phyloP scores from a whole-genome alignment of 2,797 vertebrate genomes.

The Spatula versicolor region DNA sequence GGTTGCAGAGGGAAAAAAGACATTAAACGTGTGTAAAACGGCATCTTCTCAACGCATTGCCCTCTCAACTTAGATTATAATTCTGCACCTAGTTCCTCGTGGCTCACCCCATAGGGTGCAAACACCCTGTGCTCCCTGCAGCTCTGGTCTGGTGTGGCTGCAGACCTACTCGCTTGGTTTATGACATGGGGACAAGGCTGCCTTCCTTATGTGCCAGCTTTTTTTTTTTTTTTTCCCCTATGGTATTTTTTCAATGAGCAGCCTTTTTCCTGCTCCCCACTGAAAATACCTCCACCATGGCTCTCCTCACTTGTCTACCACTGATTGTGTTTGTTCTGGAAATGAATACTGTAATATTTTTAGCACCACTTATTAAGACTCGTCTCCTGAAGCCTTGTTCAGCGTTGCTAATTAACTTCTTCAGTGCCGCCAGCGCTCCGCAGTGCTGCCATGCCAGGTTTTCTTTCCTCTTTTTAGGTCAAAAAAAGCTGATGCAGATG shows the following conservation, averaged over 20 bases:
- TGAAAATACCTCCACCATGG: background rate
- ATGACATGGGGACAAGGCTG: accelerated
- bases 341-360: conserved; percentile 69
- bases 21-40: background rate
- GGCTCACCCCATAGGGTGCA: background rate
- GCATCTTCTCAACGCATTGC: background rate
- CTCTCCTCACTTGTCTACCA: conserved; percentile 33
- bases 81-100: background rate
- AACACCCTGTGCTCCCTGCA: background rate
- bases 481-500: background rate
- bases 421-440: conserved; percentile 27
- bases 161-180: background rate
- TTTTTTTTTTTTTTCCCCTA: background rate
- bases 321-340: conserved; percentile 70
- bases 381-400: conserved; percentile 56
- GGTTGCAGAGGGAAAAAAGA: background rate
- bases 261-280: background rate
- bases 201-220: background rate
- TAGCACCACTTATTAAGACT: conserved; percentile 70
- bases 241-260: background rate
- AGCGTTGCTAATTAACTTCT: conserved; percentile 72
- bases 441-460: background rate
- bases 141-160: background rate
- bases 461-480: background rate
- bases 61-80: background rate